phyloP scores from a whole-genome alignment of 2,888 invertebrate species.

The Aleiodes leptofemur region DNA sequence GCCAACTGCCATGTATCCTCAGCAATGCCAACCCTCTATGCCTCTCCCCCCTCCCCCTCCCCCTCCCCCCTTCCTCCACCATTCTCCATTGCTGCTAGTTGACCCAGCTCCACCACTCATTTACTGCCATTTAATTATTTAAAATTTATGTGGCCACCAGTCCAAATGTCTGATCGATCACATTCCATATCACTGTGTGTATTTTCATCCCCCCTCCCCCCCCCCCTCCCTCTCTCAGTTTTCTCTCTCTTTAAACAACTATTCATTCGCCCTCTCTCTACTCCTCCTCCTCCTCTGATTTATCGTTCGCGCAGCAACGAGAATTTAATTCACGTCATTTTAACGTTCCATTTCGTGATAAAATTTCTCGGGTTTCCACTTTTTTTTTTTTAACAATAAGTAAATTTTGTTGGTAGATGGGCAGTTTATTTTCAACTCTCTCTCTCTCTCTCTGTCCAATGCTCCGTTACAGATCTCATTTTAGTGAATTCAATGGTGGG shows the following conservation, averaged over 20 bases:
- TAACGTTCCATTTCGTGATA: constrained; percentile 7
- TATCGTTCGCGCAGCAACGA: constrained; percentile 4
- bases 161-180: constrained; percentile 38
- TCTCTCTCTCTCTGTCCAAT: too few relatives aligned
- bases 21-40: not conserved
- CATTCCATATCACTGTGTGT: constrained; percentile 33
- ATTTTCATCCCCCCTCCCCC: constrained; percentile 7
- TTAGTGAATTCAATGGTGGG: not conserved
- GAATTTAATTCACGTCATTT: constrained; percentile 35
- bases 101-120: constrained; percentile 12
- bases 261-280: constrained; percentile 18
- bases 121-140: constrained; percentile 42
- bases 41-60: too few relatives aligned
- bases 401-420: not conserved
- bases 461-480: constrained; percentile 6
- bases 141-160: constrained; percentile 38
- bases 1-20: too few relatives aligned
- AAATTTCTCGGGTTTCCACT: constrained; percentile 7
- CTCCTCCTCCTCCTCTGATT: constrained; percentile 6
- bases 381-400: constrained; percentile 6
- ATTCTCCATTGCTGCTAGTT: not conserved
- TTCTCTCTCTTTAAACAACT: constrained; percentile 7
- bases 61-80: not conserved
- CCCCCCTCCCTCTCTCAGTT: not conserved
- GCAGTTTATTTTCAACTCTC: too few relatives aligned